Conservation (phyloP, 2,113 vertebrate genomes). For the Psammodynastes pulverulentus region DNA sequence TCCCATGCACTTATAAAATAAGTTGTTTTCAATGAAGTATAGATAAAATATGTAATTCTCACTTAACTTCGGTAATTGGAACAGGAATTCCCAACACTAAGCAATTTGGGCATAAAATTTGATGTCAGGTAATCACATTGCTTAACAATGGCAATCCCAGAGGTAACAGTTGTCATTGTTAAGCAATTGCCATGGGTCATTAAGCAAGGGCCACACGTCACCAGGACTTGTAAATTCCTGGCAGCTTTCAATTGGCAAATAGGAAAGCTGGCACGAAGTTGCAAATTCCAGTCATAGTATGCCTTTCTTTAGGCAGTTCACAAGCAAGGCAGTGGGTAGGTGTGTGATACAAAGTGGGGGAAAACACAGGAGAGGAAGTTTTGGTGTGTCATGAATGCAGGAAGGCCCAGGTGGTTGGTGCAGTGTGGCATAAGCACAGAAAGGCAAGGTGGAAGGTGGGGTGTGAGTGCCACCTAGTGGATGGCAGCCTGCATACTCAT, state of each 20-base stretch:
- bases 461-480: background rate
- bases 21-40: background rate
- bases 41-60: background rate
- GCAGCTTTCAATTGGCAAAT: background rate
- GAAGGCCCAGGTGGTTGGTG: background rate
- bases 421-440: background rate
- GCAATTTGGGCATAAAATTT: background rate
- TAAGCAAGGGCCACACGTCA: background rate
- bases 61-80: background rate
- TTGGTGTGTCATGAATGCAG: background rate
- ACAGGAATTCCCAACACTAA: background rate
- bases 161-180: background rate
- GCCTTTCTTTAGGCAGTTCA: background rate
- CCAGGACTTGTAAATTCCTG: background rate
- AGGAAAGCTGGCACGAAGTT: background rate
- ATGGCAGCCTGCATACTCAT: background rate
- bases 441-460: background rate
- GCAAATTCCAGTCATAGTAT: background rate
- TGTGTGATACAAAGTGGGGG: background rate
- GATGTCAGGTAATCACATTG: background rate
- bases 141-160: background rate
- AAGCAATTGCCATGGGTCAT: background rate
- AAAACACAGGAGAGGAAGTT: background rate
- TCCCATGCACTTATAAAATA: background rate
- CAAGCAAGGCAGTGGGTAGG: background rate